Base-by-base conservation (phyloP, 2,888 invertebrate genomes). In the Sabatieria punctata region DNA sequence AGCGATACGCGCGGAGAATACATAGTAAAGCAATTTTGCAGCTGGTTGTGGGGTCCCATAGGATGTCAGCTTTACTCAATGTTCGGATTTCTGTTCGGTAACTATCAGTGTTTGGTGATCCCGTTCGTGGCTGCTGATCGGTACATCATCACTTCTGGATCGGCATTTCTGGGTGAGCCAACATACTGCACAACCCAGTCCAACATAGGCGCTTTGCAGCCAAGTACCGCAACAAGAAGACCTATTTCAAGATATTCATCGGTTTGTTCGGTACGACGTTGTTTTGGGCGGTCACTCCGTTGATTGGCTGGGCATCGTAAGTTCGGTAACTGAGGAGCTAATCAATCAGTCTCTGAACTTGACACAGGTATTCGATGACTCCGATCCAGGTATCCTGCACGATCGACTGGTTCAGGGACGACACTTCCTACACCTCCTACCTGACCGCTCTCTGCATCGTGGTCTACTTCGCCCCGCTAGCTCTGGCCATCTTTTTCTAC, bases 51-150 rank as follows among this genome's bases (percentile, higher is more conserved):
- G 45, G 65, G 63, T 8, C 49, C 54, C 11, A 37, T 48, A 1
- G 57, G 60, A 11, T 65, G 65, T 43, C 58, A 60, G 42, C 36
- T 59, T 18, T 65, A 65, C 45, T 59, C 60, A 2, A 51, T 60
- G 40, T 57, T 57, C 41, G 61, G 63, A 4, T 61, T 61, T 52
- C 52, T 59, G 2, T 57, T 56, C n/a, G 65, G 64, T 1, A 56
- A 61, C 30, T 59, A 55, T 2, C 58, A 60, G 19, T 54, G 60
- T 13, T 52, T 55, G 1, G 53, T 57, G 27, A 52, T 60, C 8
- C 49, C 56, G 13, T 50, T 57, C 19, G 50, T 63, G 3, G 57
- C 60, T 41, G 43, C 60, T 1, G 61, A 64, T 46, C 51, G 62
- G 4, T 60, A 57, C 33, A 37, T 50, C 2, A 2, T 40, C 18